Conservation (phyloP, 2,113 vertebrate genomes). For the Lepidothrix coronata region DNA sequence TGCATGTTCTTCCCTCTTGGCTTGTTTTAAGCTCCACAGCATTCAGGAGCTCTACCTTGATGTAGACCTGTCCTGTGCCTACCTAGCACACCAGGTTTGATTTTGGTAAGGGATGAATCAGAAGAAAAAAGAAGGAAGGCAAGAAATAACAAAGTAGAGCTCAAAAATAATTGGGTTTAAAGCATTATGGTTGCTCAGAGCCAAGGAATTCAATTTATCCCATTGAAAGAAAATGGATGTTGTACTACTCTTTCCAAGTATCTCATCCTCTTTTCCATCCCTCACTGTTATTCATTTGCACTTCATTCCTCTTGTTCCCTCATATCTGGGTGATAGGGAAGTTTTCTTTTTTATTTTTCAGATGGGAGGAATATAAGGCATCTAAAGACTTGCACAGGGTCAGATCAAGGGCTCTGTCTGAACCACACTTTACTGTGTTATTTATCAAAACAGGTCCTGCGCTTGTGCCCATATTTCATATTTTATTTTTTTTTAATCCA, state of each 20-base stretch:
- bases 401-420: background rate
- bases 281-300: background rate
- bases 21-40: background rate
- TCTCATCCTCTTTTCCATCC: background rate
- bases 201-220: background rate
- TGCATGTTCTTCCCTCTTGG: background rate
- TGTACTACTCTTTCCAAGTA: background rate
- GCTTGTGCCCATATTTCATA: background rate
- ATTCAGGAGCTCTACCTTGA: background rate
- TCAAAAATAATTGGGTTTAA: background rate
- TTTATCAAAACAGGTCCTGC: background rate
- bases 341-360: background rate
- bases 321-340: background rate
- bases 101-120: background rate
- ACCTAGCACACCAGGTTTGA: no score
- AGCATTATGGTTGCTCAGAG: background rate
- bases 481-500: background rate
- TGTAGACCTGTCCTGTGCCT: no score
- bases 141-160: background rate
- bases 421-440: background rate
- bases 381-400: background rate
- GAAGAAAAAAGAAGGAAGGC: background rate
- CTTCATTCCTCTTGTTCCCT: background rate
- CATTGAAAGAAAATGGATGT: background rate
- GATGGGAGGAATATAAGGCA: background rate